phyloP scores from a whole-genome alignment of 2,888 invertebrate species.

The Ceramica pisi region DNA sequence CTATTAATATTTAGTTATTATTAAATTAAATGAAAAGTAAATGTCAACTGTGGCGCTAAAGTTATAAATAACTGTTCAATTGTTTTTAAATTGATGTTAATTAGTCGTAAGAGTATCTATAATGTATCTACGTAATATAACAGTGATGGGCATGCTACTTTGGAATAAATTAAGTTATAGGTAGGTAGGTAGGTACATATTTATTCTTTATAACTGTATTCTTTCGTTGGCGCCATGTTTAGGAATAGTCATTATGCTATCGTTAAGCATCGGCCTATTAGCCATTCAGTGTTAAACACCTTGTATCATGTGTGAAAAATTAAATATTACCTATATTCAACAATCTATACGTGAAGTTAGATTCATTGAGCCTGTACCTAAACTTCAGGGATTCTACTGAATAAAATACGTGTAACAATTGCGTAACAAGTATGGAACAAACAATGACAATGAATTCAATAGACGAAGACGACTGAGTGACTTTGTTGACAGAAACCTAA shows the following conservation, averaged over 20 bases:
- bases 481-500: slow-evolving; percentile 9
- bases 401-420: neutral
- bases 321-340: neutral
- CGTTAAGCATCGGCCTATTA: neutral
- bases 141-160: neutral
- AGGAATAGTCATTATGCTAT: neutral
- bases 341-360: neutral
- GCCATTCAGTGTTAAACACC: neutral
- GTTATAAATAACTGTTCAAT: neutral
- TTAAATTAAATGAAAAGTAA: neutral
- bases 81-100: slow-evolving; percentile 15
- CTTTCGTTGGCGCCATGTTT: neutral
- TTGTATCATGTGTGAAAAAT: neutral
- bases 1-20: neutral
- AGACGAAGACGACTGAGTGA: neutral
- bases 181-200: no score
- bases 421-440: neutral
- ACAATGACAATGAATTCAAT: slow-evolving; percentile 18
- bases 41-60: neutral
- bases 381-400: neutral
- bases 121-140: neutral
- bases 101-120: neutral
- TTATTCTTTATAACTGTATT: slow-evolving; percentile 15
- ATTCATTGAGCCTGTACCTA: neutral
- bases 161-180: slow-evolving; percentile 4